phyloP scores from a whole-genome alignment of 2,797 vertebrate species.

The Potorous gilbertii region DNA sequence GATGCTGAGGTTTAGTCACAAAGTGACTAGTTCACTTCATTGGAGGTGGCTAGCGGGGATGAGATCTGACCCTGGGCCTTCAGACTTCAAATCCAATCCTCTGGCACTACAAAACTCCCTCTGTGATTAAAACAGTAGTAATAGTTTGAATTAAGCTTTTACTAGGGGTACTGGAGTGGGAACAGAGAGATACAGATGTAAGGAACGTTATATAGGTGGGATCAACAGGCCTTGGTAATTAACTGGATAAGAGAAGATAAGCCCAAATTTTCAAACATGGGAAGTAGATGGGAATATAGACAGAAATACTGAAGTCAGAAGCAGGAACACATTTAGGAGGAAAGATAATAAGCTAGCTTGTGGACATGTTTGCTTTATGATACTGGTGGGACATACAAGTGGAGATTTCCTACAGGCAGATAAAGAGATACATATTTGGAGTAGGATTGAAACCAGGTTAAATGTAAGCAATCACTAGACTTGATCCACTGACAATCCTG shows the following conservation, averaged over 20 bases:
- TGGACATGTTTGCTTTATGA: not conserved
- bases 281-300: not conserved
- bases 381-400: not conserved
- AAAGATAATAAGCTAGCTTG: not conserved
- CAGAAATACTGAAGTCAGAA: not conserved
- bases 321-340: not conserved
- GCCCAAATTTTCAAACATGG: not conserved
- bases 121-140: not conserved
- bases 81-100: not conserved
- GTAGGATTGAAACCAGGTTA: not conserved
- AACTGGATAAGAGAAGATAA: not conserved
- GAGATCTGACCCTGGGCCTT: not conserved
- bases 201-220: not conserved
- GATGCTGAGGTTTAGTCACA: not conserved
- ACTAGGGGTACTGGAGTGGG: not conserved
- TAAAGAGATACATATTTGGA: not conserved
- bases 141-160: not conserved
- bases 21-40: not conserved
- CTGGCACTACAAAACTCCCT: not conserved
- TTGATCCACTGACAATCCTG: not conserved
- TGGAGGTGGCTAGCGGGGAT: not conserved
- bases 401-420: not conserved
- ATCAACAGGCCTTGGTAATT: not conserved
- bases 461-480: not conserved
- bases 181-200: not conserved